A percentile compares a stretch with the other conserved stretches of the same genome.
phyloP scores from a whole-genome alignment of 2,113 vertebrate genomes.

The Megaceryle torquata region DNA sequence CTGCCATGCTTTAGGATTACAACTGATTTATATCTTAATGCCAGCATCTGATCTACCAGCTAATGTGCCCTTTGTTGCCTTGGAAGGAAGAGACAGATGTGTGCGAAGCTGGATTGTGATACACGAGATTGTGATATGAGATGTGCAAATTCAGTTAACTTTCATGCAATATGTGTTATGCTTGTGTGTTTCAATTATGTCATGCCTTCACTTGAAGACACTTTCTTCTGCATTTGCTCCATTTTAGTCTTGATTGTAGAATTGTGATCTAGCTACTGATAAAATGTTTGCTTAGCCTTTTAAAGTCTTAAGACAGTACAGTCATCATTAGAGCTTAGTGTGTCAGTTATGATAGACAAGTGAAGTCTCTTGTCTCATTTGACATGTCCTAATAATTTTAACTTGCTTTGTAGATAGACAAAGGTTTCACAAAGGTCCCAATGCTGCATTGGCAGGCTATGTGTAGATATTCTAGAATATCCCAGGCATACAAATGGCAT shows the following conservation, averaged over 20 bases:
- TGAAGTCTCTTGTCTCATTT: not conserved
- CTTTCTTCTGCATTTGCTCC: not conserved
- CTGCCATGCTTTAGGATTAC: not conserved
- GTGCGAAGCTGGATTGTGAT: not conserved
- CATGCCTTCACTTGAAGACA: not conserved
- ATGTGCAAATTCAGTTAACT: not conserved
- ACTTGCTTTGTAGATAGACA: not conserved
- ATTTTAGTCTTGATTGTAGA: not conserved
- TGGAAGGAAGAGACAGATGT: not conserved
- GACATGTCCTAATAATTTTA: not conserved
- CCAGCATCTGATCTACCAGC: not conserved
- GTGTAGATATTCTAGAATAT: not conserved
- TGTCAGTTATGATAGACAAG: not conserved
- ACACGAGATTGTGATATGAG: rapidly evolving
- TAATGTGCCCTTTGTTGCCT: not conserved
- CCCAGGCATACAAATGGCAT: not conserved
- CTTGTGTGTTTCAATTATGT: not conserved
- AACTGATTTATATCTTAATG: not conserved
- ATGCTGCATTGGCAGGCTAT: not conserved
- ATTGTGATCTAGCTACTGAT: not conserved
- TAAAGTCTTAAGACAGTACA: not conserved
- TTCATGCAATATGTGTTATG: not conserved
- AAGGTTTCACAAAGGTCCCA: not conserved
- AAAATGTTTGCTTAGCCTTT: not conserved
- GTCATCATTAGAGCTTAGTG: not conserved